Conservation (phyloP, 2,888 invertebrate species). For the Cecidostiba fungosa region DNA sequence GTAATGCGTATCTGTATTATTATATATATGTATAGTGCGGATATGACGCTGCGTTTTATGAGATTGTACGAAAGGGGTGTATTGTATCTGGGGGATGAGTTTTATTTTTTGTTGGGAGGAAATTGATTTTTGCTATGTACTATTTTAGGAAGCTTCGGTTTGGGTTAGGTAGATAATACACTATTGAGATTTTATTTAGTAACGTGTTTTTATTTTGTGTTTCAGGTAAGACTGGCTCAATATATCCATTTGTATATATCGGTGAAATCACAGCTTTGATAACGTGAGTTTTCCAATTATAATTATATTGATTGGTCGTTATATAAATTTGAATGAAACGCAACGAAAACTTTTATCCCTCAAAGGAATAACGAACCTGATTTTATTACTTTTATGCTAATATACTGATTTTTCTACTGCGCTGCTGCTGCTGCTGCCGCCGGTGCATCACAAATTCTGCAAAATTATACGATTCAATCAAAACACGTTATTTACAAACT, state of each 20-base stretch:
- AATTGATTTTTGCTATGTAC: not conserved
- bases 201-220: not conserved
- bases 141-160: too few species aligned
- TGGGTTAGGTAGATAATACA: not conserved
- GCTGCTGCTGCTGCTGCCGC: too few species aligned
- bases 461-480: not conserved
- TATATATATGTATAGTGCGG: not conserved
- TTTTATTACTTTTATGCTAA: constrained; percentile 10
- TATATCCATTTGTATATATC: not conserved
- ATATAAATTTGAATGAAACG: not conserved
- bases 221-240: not conserved
- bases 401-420: not conserved
- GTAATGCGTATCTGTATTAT: not conserved
- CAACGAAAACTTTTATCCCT: not conserved
- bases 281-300: not conserved
- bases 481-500: not conserved
- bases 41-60: constrained; percentile 13
- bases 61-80: not conserved
- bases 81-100: too few species aligned
- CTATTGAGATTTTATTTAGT: not conserved
- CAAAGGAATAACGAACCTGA: constrained; percentile 4
- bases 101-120: not conserved
- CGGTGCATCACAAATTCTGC: not conserved
- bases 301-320: too few species aligned
- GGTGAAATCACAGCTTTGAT: not conserved